A percentile compares a stretch with the other conserved stretches of the same genome.
phyloP scores from a whole-genome alignment of 2,888 invertebrate species.

The Melieria picta region DNA sequence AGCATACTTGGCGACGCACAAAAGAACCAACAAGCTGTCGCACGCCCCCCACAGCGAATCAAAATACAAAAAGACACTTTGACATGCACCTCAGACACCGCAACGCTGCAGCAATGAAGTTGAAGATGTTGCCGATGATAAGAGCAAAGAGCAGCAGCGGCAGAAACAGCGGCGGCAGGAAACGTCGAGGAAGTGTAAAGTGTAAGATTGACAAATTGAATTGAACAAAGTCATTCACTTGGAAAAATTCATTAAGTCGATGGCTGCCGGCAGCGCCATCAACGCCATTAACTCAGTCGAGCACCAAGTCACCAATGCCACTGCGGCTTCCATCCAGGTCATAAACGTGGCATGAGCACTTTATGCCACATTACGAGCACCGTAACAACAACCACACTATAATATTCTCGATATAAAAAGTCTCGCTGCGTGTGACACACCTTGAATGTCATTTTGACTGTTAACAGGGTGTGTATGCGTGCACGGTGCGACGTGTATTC shows the following conservation, averaged over 20 bases:
- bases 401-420: background rate
- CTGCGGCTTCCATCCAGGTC: slow-evolving; percentile 31
- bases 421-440: slow-evolving; percentile 39
- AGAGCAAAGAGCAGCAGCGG: slow-evolving; percentile 4
- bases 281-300: slow-evolving; percentile 25
- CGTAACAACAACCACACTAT: slow-evolving; percentile 2
- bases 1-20: background rate
- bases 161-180: slow-evolving; percentile 14
- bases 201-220: slow-evolving; percentile 63
- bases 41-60: slow-evolving; percentile 26
- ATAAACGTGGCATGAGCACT: slow-evolving; percentile 45
- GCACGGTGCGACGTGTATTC: background rate
- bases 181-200: slow-evolving; percentile 5
- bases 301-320: slow-evolving; percentile 29
- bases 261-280: slow-evolving; percentile 14
- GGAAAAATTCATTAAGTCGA: slow-evolving; percentile 58
- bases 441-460: slow-evolving; percentile 42
- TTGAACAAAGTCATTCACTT: slow-evolving; percentile 52
- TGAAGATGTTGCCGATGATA: background rate
- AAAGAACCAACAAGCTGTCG: background rate
- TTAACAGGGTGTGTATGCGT: slow-evolving; percentile 31
- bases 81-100: slow-evolving; percentile 31
- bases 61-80: slow-evolving; percentile 20
- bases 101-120: background rate
- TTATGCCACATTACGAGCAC: slow-evolving; percentile 28